Evolutionary conservation across 2,113 vertebrate species (phyloP), one percentile per base, ranked within the genome.

Genomic region (Dasyurus viverrinus): DNA sequence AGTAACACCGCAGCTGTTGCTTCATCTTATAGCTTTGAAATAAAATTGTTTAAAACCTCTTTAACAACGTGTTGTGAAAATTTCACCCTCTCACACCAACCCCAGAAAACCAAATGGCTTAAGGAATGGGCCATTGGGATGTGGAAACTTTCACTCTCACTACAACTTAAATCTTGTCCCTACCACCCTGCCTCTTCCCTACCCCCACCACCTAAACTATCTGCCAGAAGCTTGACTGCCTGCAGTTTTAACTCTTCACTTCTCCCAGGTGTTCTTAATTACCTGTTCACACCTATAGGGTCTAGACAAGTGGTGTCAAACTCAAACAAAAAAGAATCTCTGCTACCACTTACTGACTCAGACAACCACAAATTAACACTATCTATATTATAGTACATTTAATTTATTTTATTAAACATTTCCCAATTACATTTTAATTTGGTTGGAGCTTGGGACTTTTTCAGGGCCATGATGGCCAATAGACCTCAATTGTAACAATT

Each of bases 231-330:
- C 1, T 42, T 57, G 89, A 94, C 54, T 97, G 95, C 95, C 95
- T 95, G 96, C 96, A 93, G 57, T n/a, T 94, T 96, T 96, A 94
- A 93, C 84, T 95, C 10, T 96, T 97, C 90, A 97, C 96, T 50
- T 95, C 48, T 42, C 23, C 96, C 97, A 98, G 96, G 96, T 97
- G 97, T 94, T 97, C 89, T 94, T 95, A 96, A 96, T 96, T 95
- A 97, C 93, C 91, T 92, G 93, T 94, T 95, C 95, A 93, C 95
- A 97, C 95, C 89, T 50, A 3, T 89, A 89, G 4, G 68, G 68
- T 42, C n/a, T 16, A 84, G 36, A 42, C 16, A 16, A 22, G 19
- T 23, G n/a, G 68, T 42, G 68, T 84, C 68, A 84, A 84, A 42
- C 5, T 84, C 68, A 76, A n/a, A n/a, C 68, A 76, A 30, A 42